Percentiles rank a stretch among this genome's conserved stretches.
These are phyloP conservation scores for Euspilapteryx auroguttella DNA, from an alignment of 2,888 invertebrate genomes.

Conservation along the genomic window DNA sequence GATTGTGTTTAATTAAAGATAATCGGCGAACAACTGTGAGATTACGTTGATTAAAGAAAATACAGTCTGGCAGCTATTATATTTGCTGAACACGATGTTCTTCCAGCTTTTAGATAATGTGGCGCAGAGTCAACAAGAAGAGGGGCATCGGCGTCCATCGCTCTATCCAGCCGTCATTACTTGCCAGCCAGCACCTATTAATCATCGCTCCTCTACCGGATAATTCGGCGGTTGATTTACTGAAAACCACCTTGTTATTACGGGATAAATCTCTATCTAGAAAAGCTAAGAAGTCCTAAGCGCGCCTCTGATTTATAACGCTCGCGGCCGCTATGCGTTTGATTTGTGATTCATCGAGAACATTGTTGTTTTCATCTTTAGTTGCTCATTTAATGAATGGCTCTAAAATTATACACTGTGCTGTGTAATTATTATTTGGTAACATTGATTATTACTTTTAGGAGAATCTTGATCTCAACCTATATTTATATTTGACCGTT, in stretches of 20 bases:
- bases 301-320: conserved; percentile 47
- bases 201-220: conserved; percentile 57
- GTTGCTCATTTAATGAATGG: conserved; percentile 57
- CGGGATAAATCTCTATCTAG: conserved; percentile 61
- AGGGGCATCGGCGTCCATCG: too few species aligned
- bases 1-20: conserved; percentile 49
- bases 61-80: too few species aligned
- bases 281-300: conserved; percentile 61
- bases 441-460: conserved; percentile 49
- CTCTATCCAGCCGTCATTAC: conserved; percentile 44
- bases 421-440: conserved; percentile 41
- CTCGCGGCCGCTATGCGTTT: conserved; percentile 39
- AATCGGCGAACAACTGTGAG: too few species aligned
- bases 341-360: conserved; percentile 47
- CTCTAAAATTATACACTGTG: conserved; percentile 44
- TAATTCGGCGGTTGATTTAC: conserved; percentile 61
- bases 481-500: too few species aligned
- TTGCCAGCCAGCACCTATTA: conserved; percentile 44
- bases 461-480: too few species aligned
- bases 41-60: too few species aligned
- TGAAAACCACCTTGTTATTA: conserved; percentile 60
- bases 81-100: too few species aligned
- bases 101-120: too few species aligned
- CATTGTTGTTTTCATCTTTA: conserved; percentile 46
- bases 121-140: too few species aligned